These are phyloP conservation scores for Phenganax marumi DNA, from an alignment of 92 coral and sea anemone species.

Conservation along the genomic window DNA sequence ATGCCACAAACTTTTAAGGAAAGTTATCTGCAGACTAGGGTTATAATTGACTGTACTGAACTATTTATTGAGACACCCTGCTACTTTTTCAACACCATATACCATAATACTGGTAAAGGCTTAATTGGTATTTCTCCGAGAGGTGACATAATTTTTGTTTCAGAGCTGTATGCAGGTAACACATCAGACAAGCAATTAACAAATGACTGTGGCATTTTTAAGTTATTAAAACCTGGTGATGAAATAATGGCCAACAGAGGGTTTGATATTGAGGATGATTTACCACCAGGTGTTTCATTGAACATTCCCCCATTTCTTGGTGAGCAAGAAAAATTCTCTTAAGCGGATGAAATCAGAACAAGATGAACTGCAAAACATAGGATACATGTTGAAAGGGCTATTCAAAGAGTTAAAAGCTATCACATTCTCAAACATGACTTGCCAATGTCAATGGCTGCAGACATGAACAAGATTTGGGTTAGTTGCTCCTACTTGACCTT, in stretches of 20 bases:
- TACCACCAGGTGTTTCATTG: slow-evolving; percentile 1
- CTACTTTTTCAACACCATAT: slow-evolving; percentile 47
- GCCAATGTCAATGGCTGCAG: slow-evolving; percentile 7
- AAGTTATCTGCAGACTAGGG: slow-evolving; percentile 49
- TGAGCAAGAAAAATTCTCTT: background rate
- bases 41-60: slow-evolving; percentile 61
- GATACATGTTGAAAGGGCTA: slow-evolving; percentile 12
- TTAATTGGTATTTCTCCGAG: slow-evolving; percentile 20
- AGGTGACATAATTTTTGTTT: slow-evolving; percentile 25
- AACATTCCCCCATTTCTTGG: slow-evolving; percentile 13
- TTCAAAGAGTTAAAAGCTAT: background rate
- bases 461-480: background rate
- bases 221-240: slow-evolving; percentile 2
- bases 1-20: slow-evolving; percentile 50
- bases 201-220: slow-evolving; percentile 25
- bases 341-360: background rate
- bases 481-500: background rate
- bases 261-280: slow-evolving; percentile 21
- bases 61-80: slow-evolving; percentile 55
- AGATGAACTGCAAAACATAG: slow-evolving; percentile 7
- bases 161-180: slow-evolving; percentile 26
- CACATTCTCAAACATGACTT: background rate
- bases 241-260: slow-evolving; percentile 18
- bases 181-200: slow-evolving; percentile 28
- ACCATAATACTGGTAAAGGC: slow-evolving; percentile 28